phyloP scores from a whole-genome alignment of 2,888 invertebrate genomes.

The Litoditis marina region DNA sequence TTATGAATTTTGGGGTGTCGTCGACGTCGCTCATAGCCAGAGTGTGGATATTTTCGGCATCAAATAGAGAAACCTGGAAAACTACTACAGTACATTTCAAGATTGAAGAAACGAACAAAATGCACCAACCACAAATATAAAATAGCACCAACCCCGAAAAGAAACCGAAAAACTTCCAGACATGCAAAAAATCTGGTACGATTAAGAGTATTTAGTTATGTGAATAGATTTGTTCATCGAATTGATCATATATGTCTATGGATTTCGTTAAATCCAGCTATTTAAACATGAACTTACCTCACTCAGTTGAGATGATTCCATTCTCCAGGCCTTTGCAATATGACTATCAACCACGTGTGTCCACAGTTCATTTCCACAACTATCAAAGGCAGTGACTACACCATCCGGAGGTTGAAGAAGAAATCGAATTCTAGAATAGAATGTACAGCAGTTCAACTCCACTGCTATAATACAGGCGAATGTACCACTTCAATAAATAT shows the following conservation, averaged over 20 bases:
- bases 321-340: conserved; percentile 40
- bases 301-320: conserved; percentile 14
- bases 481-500: too few relatives aligned
- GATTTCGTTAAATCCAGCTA: not conserved
- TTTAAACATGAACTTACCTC: conserved; percentile 15
- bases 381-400: conserved; percentile 25
- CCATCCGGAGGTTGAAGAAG: conserved; percentile 44
- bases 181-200: too few relatives aligned
- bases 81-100: not conserved
- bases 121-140: too few relatives aligned
- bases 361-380: conserved; percentile 29
- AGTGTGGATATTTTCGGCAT: conserved; percentile 38
- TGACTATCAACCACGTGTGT: conserved; percentile 31
- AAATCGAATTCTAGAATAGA: conserved; percentile 9
- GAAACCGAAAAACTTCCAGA: too few relatives aligned
- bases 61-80: conserved; percentile 45
- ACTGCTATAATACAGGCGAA: too few relatives aligned
- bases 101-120: too few relatives aligned
- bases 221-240: too few relatives aligned
- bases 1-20: not conserved
- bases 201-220: too few relatives aligned
- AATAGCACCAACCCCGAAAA: too few relatives aligned
- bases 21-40: conserved; percentile 10
- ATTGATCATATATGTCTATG: too few relatives aligned
- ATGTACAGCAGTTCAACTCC: too few relatives aligned